A percentile compares a stretch with the other conserved stretches of the same genome.
Evolutionary conservation across 2,888 invertebrate species (phyloP).

Genomic region (Cerastoderma edule): DNA sequence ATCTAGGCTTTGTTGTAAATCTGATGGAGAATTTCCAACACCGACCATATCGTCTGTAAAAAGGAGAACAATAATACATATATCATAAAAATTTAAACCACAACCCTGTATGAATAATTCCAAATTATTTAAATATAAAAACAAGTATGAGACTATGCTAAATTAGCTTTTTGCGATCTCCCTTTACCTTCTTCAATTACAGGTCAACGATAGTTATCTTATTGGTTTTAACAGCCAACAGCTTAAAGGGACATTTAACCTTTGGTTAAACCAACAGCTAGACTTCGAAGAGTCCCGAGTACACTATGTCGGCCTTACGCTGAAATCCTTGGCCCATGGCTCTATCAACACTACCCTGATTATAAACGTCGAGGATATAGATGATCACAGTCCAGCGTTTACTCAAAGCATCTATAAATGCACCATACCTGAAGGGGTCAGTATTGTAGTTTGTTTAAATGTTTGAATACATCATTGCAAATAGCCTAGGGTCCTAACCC

Average conservation of each 20-base stretch:
- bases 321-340: background rate
- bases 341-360: background rate
- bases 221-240: background rate
- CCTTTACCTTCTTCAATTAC: background rate
- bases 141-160: too few species aligned
- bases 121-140: background rate
- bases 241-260: background rate
- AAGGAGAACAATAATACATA: background rate
- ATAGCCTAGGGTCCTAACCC: too few species aligned
- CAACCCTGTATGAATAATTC: background rate
- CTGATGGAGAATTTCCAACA: background rate
- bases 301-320: background rate
- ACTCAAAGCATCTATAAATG: background rate
- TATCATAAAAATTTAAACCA: background rate
- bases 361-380: slow-evolving; percentile 16
- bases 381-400: slow-evolving; percentile 28
- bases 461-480: too few species aligned
- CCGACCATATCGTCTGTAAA: too few species aligned
- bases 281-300: background rate
- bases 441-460: background rate
- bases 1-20: background rate
- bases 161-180: too few species aligned
- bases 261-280: background rate
- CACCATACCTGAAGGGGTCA: slow-evolving; percentile 23
- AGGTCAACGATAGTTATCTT: slow-evolving; percentile 3